Conservation (phyloP, 2,113 vertebrate genomes). For the Saguinus imperator region DNA sequence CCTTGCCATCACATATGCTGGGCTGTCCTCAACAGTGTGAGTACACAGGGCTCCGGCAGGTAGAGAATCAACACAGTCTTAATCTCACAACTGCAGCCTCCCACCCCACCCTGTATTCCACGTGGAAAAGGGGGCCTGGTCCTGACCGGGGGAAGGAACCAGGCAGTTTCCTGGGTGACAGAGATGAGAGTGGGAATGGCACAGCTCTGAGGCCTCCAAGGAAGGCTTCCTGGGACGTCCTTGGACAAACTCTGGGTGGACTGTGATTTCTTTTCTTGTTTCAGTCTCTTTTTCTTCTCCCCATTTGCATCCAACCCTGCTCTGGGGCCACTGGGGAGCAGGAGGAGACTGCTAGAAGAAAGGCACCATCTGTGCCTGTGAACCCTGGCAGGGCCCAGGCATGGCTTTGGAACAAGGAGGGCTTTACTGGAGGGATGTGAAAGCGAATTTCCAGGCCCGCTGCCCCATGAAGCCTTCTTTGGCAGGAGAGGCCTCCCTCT, state of each 20-base stretch:
- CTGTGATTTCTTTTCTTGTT: not conserved
- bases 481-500: constrained; percentile 21
- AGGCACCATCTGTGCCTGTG: constrained; percentile 60
- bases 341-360: constrained; percentile 39
- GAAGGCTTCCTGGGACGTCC: not conserved
- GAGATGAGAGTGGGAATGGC: not conserved
- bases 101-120: not conserved
- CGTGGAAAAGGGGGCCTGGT: not conserved
- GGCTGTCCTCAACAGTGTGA: not conserved
- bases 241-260: not conserved
- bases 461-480: constrained; percentile 33
- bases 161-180: not conserved
- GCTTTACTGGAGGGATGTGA: not conserved
- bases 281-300: not conserved
- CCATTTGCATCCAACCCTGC: constrained; percentile 44
- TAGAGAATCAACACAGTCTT: not conserved
- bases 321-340: not conserved
- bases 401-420: constrained; percentile 19
- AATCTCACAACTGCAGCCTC: not conserved
- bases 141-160: not conserved
- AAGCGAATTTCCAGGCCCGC: not conserved
- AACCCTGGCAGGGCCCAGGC: constrained; percentile 48
- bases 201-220: not conserved
- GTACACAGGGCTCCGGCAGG: not conserved
- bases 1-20: not conserved